phyloP scores from a whole-genome alignment of 2,888 invertebrate species.

The Tetheella fluctuosa region DNA sequence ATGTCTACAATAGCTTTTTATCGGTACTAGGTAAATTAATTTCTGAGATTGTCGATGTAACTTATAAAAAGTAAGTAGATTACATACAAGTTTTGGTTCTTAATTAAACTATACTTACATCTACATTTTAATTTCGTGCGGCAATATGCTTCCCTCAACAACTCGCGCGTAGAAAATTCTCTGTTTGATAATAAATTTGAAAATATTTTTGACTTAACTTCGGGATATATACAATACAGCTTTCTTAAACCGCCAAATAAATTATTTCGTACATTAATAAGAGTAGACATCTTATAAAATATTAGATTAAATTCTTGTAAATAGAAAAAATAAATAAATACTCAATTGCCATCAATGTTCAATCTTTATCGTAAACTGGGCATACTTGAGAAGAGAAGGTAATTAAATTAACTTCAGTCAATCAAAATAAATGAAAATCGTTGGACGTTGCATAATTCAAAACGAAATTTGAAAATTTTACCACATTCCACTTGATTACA shows the following conservation, averaged over 20 bases:
- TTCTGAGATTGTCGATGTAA: too few relatives aligned
- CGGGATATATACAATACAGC: constrained; percentile 43
- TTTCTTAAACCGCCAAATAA: constrained; percentile 41
- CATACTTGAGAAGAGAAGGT: constrained; percentile 13
- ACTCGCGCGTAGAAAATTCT: constrained; percentile 69
- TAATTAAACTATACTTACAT: constrained; percentile 89
- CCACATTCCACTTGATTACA: not conserved
- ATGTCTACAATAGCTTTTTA: too few relatives aligned
- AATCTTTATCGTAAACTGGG: constrained; percentile 22
- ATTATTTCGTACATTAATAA: not conserved
- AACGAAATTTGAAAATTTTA: constrained; percentile 21
- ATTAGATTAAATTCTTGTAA: not conserved
- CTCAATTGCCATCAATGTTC: not conserved
- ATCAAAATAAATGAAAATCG: constrained; percentile 24
- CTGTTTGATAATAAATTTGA: constrained; percentile 32
- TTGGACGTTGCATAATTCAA: constrained; percentile 56
- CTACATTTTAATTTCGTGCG: constrained; percentile 87
- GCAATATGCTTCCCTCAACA: constrained; percentile 85
- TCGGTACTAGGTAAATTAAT: too few relatives aligned
- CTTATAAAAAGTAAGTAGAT: too few relatives aligned
- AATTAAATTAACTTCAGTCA: not conserved
- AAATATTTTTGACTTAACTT: constrained; percentile 1
- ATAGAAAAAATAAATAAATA: not conserved
- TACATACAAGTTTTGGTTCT: too few relatives aligned
- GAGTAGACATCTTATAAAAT: not conserved